Percentiles rank a stretch among this genome's conserved stretches.
Conservation (phyloP, 1,140 invertebrate species). For the Heliothis subflexa region DNA sequence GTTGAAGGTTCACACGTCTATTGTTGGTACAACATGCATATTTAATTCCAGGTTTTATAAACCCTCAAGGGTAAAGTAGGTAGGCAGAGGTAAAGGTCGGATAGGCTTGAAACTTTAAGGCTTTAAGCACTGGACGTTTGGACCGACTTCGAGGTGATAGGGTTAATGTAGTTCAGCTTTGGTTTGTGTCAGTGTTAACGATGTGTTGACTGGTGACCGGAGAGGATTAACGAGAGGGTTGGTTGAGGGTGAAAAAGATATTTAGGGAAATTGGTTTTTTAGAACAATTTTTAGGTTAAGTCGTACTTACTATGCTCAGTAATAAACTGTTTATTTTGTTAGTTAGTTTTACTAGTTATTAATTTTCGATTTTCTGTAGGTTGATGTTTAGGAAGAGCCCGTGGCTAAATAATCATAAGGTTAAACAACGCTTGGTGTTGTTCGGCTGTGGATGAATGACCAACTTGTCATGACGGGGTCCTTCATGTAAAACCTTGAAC, state of each 20-base stretch:
- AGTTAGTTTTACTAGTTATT: too few relatives aligned
- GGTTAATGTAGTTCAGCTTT: slow-evolving; percentile 1
- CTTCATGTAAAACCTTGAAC: too few relatives aligned
- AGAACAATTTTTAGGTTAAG: too few relatives aligned
- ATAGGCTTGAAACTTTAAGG: slow-evolving; percentile 2
- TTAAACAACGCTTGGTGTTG: too few relatives aligned
- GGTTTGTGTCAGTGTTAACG: background rate
- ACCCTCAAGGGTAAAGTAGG: slow-evolving; percentile 20
- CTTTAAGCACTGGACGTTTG: slow-evolving; percentile 16
- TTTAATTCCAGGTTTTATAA: slow-evolving; percentile 20
- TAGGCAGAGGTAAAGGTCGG: slow-evolving; percentile 13
- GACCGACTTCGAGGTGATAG: slow-evolving; percentile 20
- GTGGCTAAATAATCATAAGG: too few relatives aligned
- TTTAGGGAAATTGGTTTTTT: too few relatives aligned
- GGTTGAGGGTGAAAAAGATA: background rate
- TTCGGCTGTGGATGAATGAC: too few relatives aligned
- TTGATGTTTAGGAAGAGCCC: too few relatives aligned
- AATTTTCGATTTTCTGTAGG: background rate
- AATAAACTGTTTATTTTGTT: too few relatives aligned
- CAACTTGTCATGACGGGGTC: too few relatives aligned
- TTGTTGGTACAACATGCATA: slow-evolving; percentile 24
- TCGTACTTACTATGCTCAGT: too few relatives aligned
- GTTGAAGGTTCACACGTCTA: slow-evolving; percentile 14
- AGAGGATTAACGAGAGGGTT: background rate
- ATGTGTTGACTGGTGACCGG: background rate